phyloP scores from a whole-genome alignment of 2,113 vertebrate species.

The Micromys minutus region DNA sequence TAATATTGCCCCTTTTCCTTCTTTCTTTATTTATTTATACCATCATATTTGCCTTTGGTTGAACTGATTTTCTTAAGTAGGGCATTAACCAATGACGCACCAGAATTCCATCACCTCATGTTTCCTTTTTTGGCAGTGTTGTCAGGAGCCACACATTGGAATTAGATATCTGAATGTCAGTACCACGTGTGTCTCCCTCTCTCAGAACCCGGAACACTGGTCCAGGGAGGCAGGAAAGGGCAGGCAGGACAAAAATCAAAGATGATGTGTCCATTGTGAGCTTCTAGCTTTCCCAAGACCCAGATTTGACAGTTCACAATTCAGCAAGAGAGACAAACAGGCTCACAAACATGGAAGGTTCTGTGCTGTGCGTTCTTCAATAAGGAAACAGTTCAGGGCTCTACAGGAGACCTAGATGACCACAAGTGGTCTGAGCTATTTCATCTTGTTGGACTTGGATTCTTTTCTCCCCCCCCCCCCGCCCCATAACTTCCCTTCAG shows the following conservation, averaged over 20 bases:
- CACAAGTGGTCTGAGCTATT: background rate
- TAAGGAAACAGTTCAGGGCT: background rate
- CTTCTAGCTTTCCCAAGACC: background rate
- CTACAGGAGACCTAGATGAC: background rate
- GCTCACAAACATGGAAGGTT: background rate
- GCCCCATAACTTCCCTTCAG: background rate
- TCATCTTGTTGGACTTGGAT: background rate
- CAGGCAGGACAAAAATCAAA: background rate
- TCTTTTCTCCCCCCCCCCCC: no score
- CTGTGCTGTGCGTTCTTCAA: fast-evolving
- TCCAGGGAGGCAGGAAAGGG: background rate
- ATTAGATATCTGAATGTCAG: background rate
- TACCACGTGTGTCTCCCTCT: background rate
- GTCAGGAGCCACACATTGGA: background rate
- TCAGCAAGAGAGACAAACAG: background rate
- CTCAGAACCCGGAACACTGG: background rate
- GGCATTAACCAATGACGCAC: background rate
- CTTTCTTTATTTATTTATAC: background rate
- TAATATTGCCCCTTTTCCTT: background rate
- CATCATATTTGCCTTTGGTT: background rate
- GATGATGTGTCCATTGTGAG: background rate
- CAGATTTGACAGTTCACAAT: background rate
- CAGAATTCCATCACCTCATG: background rate
- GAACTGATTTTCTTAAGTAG: background rate
- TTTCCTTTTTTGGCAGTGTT: background rate